Percentiles rank a stretch among this genome's conserved stretches.
These are phyloP conservation scores for Siniperca knerii DNA, from an alignment of 2,113 vertebrate species.

Conservation along the genomic window DNA sequence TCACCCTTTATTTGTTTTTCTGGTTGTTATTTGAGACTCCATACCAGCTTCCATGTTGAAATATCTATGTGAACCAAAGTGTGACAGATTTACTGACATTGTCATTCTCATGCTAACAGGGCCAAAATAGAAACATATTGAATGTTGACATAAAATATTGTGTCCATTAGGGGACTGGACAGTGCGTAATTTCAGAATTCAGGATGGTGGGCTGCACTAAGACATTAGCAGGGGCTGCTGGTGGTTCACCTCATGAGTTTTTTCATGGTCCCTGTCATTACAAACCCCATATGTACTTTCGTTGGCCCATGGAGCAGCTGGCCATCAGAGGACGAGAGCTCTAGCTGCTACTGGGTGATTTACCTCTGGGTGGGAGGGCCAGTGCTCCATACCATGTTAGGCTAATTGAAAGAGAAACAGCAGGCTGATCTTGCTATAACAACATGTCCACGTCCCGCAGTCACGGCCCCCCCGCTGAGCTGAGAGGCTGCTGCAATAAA, in stretches of 20 bases:
- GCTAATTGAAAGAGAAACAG: slow-evolving; percentile 81
- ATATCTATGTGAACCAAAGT: background rate
- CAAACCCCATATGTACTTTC: background rate
- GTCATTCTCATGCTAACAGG: background rate
- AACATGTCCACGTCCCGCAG: slow-evolving; percentile 55
- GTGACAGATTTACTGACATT: background rate
- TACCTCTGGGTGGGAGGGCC: slow-evolving; percentile 62
- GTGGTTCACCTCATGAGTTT: slow-evolving; percentile 55
- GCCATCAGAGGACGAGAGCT: slow-evolving; percentile 21
- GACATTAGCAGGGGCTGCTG: slow-evolving; percentile 7
- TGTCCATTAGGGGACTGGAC: background rate
- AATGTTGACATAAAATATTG: background rate
- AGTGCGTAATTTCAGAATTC: background rate
- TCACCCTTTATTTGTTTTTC: no score
- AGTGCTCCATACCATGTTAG: slow-evolving; percentile 55
- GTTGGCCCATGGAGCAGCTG: slow-evolving; percentile 17
- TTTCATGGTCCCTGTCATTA: slow-evolving; percentile 42
- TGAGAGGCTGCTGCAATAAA: slow-evolving; percentile 72
- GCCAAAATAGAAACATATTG: background rate
- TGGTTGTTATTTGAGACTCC: background rate
- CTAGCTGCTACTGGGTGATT: slow-evolving; percentile 68
- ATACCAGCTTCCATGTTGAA: background rate
- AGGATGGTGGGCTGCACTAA: background rate
- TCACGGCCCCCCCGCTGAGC: slow-evolving; percentile 49
- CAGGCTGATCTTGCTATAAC: slow-evolving; percentile 74